phyloP scores from a whole-genome alignment of 2,888 invertebrate species.

The Lasioglossum malachurum region DNA sequence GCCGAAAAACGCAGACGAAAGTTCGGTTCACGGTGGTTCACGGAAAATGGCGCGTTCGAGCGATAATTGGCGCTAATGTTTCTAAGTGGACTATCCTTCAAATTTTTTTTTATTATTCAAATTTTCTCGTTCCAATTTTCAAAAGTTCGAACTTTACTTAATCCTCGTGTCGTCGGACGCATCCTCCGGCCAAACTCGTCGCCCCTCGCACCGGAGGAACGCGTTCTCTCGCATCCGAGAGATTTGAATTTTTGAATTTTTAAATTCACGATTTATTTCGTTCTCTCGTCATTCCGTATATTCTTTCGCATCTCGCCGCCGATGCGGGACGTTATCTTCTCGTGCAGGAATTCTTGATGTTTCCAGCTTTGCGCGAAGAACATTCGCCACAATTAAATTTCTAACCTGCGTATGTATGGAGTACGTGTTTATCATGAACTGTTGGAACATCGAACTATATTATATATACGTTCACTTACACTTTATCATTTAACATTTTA shows the following conservation, averaged over 20 bases:
- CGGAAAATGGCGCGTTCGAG: conserved; percentile 84
- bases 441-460: neutral
- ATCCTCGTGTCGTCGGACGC: conserved; percentile 25
- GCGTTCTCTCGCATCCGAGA: conserved; percentile 26
- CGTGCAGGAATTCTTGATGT: neutral
- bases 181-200: conserved; percentile 12
- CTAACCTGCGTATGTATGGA: conserved; percentile 61
- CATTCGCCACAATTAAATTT: conserved; percentile 42
- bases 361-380: neutral
- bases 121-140: conserved; percentile 63
- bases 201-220: conserved; percentile 1
- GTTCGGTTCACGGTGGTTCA: conserved; percentile 73
- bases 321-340: conserved; percentile 14
- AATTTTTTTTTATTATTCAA: conserved; percentile 71
- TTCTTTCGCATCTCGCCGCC: conserved; percentile 31
- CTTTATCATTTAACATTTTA: conserved; percentile 28
- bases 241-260: conserved; percentile 84
- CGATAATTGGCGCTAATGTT: conserved; percentile 84
- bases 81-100: conserved; percentile 71
- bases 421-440: conserved; percentile 41
- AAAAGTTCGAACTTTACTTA: conserved; percentile 45
- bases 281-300: conserved; percentile 44
- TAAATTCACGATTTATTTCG: conserved; percentile 75
- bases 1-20: conserved; percentile 60
- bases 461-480: neutral